A percentile compares a stretch with the other conserved stretches of the same genome.
These are phyloP conservation scores for Myotis pilosus DNA, from an alignment of 2,797 vertebrate species.

Conservation along the genomic window DNA sequence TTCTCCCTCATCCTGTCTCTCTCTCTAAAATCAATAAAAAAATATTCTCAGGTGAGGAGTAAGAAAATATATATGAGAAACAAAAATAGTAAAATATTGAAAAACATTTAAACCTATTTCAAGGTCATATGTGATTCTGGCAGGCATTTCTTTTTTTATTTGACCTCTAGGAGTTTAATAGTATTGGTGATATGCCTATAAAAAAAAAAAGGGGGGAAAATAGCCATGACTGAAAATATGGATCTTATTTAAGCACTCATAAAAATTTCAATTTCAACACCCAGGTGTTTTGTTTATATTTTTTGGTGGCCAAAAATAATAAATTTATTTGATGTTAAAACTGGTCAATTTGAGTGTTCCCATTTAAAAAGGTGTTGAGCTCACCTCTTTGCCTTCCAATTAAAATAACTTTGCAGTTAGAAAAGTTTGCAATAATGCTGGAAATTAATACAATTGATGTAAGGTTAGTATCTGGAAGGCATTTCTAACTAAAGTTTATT, in stretches of 20 bases:
- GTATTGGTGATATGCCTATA: conserved; percentile 55
- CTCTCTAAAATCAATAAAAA: neutral
- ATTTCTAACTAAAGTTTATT: neutral
- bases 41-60: neutral
- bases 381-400: conserved; percentile 49
- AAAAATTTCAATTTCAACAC: conserved; percentile 60
- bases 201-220: neutral
- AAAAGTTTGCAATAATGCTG: conserved; percentile 39
- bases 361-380: conserved; percentile 41
- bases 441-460: conserved; percentile 41
- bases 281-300: neutral
- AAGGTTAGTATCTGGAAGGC: conserved; percentile 43
- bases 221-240: conserved; percentile 45
- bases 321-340: conserved; percentile 75
- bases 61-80: neutral
- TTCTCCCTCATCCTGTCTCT: neutral
- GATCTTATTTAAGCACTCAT: conserved; percentile 60
- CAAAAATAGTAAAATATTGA: conserved; percentile 69
- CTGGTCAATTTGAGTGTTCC: conserved; percentile 50
- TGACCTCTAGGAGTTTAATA: conserved; percentile 58
- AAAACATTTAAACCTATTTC: conserved; percentile 69
- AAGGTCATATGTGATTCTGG: conserved; percentile 61
- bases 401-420: conserved; percentile 65
- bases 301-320: conserved; percentile 68
- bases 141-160: conserved; percentile 72